These are phyloP conservation scores for Bugula neritina DNA, from an alignment of 2,888 invertebrate species.

Conservation along the genomic window DNA sequence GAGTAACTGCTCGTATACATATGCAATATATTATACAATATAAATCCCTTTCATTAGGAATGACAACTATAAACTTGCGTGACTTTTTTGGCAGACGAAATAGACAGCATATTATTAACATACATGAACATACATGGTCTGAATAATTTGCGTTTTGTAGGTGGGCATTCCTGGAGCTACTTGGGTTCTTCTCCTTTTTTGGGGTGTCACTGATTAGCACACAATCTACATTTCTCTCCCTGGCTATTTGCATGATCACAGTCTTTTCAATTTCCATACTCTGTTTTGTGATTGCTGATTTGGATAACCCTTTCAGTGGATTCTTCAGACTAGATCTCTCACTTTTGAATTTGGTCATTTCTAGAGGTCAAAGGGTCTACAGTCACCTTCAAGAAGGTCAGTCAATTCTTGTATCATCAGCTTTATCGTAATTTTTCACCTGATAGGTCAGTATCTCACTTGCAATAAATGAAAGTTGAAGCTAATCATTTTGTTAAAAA, in stretches of 20 bases:
- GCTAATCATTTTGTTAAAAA: too few relatives aligned
- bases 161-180: slow-evolving; percentile 42
- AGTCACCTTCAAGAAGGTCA: background rate
- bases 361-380: slow-evolving; percentile 34
- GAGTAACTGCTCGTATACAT: too few relatives aligned
- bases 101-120: too few relatives aligned
- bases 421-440: too few relatives aligned
- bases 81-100: too few relatives aligned
- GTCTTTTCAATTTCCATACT: slow-evolving; percentile 43
- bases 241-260: slow-evolving; percentile 43
- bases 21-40: too few relatives aligned
- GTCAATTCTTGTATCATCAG: too few relatives aligned
- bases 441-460: too few relatives aligned
- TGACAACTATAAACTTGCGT: too few relatives aligned
- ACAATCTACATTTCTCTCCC: slow-evolving; percentile 38
- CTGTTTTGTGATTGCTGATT: slow-evolving; percentile 40
- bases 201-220: slow-evolving; percentile 39
- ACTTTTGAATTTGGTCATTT: slow-evolving; percentile 36
- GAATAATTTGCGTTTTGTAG: slow-evolving; percentile 30
- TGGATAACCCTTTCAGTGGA: slow-evolving; percentile 40
- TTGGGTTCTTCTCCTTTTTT: slow-evolving; percentile 42
- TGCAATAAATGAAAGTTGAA: too few relatives aligned
- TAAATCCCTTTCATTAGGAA: too few relatives aligned
- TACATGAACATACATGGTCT: too few relatives aligned
- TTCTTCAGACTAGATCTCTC: slow-evolving; percentile 41